Base-by-base conservation (phyloP, 2,888 invertebrate species). In the Masnerella sp. region DNA sequence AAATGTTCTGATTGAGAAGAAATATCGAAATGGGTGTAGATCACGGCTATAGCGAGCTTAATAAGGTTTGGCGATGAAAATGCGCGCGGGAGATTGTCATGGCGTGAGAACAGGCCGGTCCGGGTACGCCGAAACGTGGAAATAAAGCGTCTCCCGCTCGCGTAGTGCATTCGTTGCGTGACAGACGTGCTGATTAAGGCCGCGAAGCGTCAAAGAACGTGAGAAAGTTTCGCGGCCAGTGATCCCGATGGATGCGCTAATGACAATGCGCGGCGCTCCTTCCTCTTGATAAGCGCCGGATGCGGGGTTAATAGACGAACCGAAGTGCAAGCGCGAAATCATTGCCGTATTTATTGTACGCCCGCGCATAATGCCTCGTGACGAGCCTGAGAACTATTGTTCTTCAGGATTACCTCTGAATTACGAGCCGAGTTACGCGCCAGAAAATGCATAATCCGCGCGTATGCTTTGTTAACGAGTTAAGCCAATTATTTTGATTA, bases 111-210 rank as follows among this genome's bases (percentile, higher is more conserved):
- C 64, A 32, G 62, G 74, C 64, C 58, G 54, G 56, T 61, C 49
- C 56, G 40, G 17, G n/a, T n/a, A 15, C 76, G 69, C 74, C 65
- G 56, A 77, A 78, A 78, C 72, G 76, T 78, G 76, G 75, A 78
- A 77, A 78, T 73, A 75, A 74, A 77, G 58, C 71, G 54, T 49
- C 56, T 61, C 51, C n/a, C n/a, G 28, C 68, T 61, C 64, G 25
- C 69, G 71, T 25, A 22, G 47, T 61, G 61, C 73, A 56, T 70
- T 76, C 58, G 75, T 77, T 77, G 78, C 78, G 77, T 76, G 77
- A 77, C 76, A 76, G 77, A 73, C 77, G 65, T 70, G 64, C 76
- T 76, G 74, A 77, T 77, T 76, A 75, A 73, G 76, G 65, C 72
- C 62, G 67, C 67, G 54, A 47, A 61, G 71, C 72, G 64, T 72